Evolutionary conservation across 2,888 invertebrate species (phyloP).

Genomic region (Yponomeuta plumbellus): DNA sequence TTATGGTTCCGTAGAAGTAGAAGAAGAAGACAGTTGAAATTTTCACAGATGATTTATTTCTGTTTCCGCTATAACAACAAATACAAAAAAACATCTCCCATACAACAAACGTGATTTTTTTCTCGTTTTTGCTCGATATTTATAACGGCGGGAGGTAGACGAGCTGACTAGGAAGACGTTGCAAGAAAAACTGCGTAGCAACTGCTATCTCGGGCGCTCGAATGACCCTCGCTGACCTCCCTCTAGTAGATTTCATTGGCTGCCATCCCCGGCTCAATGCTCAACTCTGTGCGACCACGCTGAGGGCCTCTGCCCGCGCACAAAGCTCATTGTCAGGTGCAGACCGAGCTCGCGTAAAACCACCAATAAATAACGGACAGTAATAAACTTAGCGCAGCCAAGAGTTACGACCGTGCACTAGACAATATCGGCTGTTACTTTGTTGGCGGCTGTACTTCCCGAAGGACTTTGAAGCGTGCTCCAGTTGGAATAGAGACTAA

Average conservation of each 20-base stretch:
- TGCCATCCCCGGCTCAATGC: neutral
- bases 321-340: slow-evolving; percentile 1
- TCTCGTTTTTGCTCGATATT: too few relatives aligned
- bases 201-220: neutral
- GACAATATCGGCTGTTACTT: neutral
- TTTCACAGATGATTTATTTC: too few relatives aligned
- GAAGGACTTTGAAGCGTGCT: too few relatives aligned
- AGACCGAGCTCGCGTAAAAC: neutral
- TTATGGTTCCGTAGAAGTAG: too few relatives aligned
- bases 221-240: neutral
- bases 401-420: neutral
- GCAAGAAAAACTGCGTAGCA: too few relatives aligned
- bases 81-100: too few relatives aligned
- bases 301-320: neutral
- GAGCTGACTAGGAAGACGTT: too few relatives aligned
- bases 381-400: neutral
- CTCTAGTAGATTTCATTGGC: neutral
- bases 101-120: too few relatives aligned
- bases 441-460: neutral
- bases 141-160: too few relatives aligned
- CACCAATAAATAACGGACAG: neutral
- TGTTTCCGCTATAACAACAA: too few relatives aligned
- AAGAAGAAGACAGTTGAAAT: too few relatives aligned
- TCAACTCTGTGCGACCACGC: neutral
- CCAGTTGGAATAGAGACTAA: too few relatives aligned